phyloP scores from a whole-genome alignment of 1,140 invertebrate species.

The Eufriesea mexicana region DNA sequence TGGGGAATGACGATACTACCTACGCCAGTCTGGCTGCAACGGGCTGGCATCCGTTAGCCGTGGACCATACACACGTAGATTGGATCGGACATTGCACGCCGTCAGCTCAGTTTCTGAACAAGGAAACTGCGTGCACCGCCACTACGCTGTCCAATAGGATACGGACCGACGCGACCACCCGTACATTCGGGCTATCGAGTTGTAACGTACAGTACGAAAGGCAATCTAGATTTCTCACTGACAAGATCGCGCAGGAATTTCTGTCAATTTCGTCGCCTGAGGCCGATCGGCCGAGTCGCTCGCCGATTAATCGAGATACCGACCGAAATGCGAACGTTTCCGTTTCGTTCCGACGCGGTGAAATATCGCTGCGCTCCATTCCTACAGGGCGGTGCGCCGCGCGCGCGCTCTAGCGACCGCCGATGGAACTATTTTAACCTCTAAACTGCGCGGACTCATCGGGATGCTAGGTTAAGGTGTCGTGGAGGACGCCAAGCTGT shows the following conservation, averaged over 20 bases:
- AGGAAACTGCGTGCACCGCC: constrained; percentile 63
- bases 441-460: too few relatives aligned
- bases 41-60: constrained; percentile 54
- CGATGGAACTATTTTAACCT: too few relatives aligned
- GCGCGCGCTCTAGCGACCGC: too few relatives aligned
- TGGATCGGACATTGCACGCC: constrained; percentile 71
- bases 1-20: constrained; percentile 55
- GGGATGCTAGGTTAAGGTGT: too few relatives aligned
- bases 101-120: constrained; percentile 74
- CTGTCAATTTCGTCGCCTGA: constrained; percentile 45
- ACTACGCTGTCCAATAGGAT: constrained; percentile 62
- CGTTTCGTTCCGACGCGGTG: neutral
- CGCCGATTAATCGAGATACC: neutral
- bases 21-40: constrained; percentile 45
- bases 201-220: constrained; percentile 66
- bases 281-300: neutral
- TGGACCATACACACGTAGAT: constrained; percentile 68
- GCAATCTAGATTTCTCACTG: constrained; percentile 65
- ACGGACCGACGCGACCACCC: constrained; percentile 62
- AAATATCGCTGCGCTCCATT: too few relatives aligned
- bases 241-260: constrained; percentile 57
- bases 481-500: too few relatives aligned
- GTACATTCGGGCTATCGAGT: constrained; percentile 67
- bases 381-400: too few relatives aligned
- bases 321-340: neutral